phyloP scores from a whole-genome alignment of 2,888 invertebrate species.

The Pocota personata region DNA sequence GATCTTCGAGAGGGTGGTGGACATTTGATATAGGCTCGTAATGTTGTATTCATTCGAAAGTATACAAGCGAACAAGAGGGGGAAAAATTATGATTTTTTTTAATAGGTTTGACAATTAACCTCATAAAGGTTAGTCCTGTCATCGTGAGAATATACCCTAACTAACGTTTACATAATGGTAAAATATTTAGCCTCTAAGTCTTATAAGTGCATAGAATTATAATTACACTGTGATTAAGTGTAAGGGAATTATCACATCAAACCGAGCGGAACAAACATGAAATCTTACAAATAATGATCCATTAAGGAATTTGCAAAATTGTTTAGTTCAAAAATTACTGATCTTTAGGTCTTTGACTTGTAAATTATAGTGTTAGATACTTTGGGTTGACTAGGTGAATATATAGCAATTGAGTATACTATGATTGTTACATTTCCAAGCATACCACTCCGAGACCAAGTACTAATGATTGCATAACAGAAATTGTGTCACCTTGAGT shows the following conservation, averaged over 20 bases:
- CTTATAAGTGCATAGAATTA: not conserved
- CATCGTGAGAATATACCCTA: not conserved
- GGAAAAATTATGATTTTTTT: not conserved
- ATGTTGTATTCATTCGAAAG: constrained; percentile 3
- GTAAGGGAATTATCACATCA: not conserved
- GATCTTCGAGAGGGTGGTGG: constrained; percentile 29
- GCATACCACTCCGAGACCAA: not conserved
- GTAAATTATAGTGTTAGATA: not conserved
- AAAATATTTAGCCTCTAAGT: not conserved
- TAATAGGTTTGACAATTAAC: not conserved
- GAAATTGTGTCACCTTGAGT: constrained; percentile 8
- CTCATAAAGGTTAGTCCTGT: not conserved
- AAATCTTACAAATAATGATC: not conserved
- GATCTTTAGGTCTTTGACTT: constrained; percentile 5
- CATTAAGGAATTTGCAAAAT: not conserved
- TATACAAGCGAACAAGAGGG: not conserved
- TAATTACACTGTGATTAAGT: not conserved
- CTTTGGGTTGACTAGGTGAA: too few species aligned
- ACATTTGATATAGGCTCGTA: not conserved
- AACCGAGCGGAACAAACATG: not conserved
- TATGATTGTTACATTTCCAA: not conserved
- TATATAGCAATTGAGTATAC: too few species aligned
- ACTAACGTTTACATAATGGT: not conserved
- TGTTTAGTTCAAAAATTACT: not conserved
- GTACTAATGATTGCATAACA: not conserved